Evolutionary conservation across 2,888 invertebrate genomes (phyloP), one percentile per base, ranked within the genome.

Genomic region (Drosophila aldrichi): DNA sequence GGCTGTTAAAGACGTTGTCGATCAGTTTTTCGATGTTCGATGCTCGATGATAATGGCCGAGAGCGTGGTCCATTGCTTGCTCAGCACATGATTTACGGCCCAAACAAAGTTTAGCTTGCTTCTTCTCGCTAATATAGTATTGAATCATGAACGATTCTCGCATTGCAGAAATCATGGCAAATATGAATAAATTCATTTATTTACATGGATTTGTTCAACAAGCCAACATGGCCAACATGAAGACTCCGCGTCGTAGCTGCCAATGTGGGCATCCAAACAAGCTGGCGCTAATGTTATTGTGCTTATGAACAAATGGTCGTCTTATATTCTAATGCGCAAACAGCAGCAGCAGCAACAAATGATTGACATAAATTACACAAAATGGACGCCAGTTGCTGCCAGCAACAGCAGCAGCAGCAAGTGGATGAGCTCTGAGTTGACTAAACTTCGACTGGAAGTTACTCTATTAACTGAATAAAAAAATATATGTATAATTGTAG

Each of bases 301-400:
- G 54, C 46, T 69, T 51, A 63, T 70, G 51, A 54, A 74, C 70
- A 76, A 81, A 74, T 76, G 70, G 65, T 51, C 48, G 58, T 46
- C 32, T 58, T 60, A 60, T 44, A 70, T 74, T 78, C 70, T 78
- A 85, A 79, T 86, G 71, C 57, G 60, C 65, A 55, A 25, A 22
- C 60, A 57, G 46, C 70, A 73, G 64, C 70, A 73, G 64, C 59
- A 63, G 61, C 74, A 70, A 69, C 86, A 88, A 86, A 87, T 88
- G 72, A 87, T 81, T 80, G 73, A 73, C 84, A 87, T 86, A 79
- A 87, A 86, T 87, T 84, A 72, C 51, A 69, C 57, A 61, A 78
- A 81, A 81, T 81, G 79, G 51, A 67, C 43, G 72, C 34, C 66
- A 65, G 32, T 38, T 54, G 57, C 55, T 18, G 48, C 34, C 41